Percentiles rank a stretch among this genome's conserved stretches.
phyloP scores from a whole-genome alignment of 2,888 invertebrate species.

The Watsonalla cultraria region DNA sequence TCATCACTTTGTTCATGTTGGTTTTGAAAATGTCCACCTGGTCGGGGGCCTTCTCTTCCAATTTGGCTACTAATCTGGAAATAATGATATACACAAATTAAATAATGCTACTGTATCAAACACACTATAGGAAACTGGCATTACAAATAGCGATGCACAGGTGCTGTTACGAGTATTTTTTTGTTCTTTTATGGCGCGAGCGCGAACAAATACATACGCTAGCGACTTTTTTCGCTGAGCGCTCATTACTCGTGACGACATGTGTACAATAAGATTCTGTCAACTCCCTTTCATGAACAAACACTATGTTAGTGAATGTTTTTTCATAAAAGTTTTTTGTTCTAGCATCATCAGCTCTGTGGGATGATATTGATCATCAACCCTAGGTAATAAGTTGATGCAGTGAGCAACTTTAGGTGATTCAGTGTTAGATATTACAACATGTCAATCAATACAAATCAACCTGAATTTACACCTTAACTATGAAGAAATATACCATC shows the following conservation, averaged over 20 bases:
- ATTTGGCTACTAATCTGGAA: slow-evolving; percentile 86
- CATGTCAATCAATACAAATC: too few species aligned
- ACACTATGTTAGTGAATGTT: slow-evolving; percentile 63
- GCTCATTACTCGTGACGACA: neutral
- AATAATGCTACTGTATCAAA: slow-evolving; percentile 47
- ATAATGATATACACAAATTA: slow-evolving; percentile 2
- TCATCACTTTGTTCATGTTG: slow-evolving; percentile 96
- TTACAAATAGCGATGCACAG: too few species aligned
- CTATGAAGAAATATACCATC: too few species aligned
- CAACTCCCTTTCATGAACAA: slow-evolving; percentile 68
- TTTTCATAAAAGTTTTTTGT: slow-evolving; percentile 63
- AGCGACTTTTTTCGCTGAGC: too few species aligned
- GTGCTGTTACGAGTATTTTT: too few species aligned
- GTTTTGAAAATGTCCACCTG: slow-evolving; percentile 93
- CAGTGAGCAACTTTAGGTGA: slow-evolving; percentile 11
- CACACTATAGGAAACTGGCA: neutral
- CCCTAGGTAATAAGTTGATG: slow-evolving; percentile 65
- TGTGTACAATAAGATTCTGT: slow-evolving; percentile 28
- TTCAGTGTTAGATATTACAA: too few species aligned
- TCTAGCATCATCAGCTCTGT: slow-evolving; percentile 67
- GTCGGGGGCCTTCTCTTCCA: slow-evolving; percentile 89
- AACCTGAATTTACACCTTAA: too few species aligned
- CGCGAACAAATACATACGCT: too few species aligned
- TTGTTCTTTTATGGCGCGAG: too few species aligned
- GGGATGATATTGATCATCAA: slow-evolving; percentile 45